Evolutionary conservation across 1,140 invertebrate genomes (phyloP).

Genomic region (Brachionus asplanchnoidis): DNA sequence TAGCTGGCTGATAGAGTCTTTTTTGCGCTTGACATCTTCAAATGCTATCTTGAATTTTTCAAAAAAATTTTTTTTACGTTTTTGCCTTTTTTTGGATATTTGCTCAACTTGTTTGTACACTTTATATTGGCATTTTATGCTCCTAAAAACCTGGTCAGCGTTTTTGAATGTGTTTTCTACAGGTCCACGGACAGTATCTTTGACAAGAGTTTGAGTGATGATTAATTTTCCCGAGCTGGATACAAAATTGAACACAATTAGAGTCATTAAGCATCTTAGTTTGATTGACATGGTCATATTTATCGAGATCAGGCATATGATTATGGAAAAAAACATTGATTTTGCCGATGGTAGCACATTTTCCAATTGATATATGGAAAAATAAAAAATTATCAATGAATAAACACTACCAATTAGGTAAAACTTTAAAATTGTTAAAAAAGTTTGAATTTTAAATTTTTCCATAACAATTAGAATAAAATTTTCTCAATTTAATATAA

Average conservation of each 20-base stretch:
- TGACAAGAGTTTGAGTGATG: neutral
- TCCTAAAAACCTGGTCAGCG: neutral
- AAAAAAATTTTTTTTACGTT: neutral
- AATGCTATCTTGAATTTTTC: neutral
- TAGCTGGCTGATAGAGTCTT: neutral
- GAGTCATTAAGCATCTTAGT: neutral
- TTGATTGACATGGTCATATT: neutral
- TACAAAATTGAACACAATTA: neutral
- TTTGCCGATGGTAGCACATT: neutral
- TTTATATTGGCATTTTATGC: neutral
- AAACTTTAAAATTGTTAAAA: neutral
- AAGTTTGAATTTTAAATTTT: neutral
- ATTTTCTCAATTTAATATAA: neutral
- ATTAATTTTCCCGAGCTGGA: conserved; percentile 12
- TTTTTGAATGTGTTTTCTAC: neutral
- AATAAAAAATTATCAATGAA: neutral
- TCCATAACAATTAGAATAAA: neutral
- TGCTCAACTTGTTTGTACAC: neutral
- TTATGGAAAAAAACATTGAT: neutral
- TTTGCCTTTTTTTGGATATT: neutral
- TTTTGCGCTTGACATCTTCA: neutral
- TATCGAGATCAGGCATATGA: neutral
- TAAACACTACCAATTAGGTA: neutral
- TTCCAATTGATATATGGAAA: neutral
- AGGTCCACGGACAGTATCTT: neutral